Base-by-base conservation (phyloP, 2,113 vertebrate genomes). In the Tychaedon coryphoeus region DNA sequence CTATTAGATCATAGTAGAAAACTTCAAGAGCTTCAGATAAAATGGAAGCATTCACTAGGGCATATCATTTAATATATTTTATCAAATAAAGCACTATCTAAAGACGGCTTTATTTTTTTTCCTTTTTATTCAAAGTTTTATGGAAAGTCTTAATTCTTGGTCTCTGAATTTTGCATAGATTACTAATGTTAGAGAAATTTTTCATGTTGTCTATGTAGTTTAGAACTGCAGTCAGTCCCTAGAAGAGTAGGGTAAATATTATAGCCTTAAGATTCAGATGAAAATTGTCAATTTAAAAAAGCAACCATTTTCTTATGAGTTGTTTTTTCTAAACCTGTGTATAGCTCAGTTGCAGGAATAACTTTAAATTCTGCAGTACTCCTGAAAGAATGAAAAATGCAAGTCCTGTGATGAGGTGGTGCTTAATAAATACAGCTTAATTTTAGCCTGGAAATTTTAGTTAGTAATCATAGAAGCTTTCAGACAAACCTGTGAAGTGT, bases 1-100 rank as follows among this genome's bases (percentile, higher is more conserved):
- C 93, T 65, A 69, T 96, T 93, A 89, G 70, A 65, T 93, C 93
- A 85, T 53, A 48, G 40, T 42, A 8, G 19, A 95, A 87, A 89
- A 85, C 87, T 91, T 82, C 45, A 92, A 48, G 58, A 72, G 66
- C 62, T 87, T 92, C 57, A 91, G 91, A 94, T 95, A 67, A 92
- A 91, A 78, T 80, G 53, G 80, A 64, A 91, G 38, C 38, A 11
- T 36, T 92, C 45, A 73, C 83, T 17, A 48, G 17, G 64, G n/a
- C 12, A 0, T 86, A 54, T 92, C 40, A 38, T 42, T 90, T 65
- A 36, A 66, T 58, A 19, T 58, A 2, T 47, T 84, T 64, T 75
- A 56, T 84, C 72, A 65, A 80, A 71, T 70, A 19, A 75, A 84
- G 14, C 19, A 20, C 23, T 7, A 8, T 58, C 5, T 56, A 66